Conservation (phyloP, 2,888 invertebrate genomes). For the Drosophila tripunctata region DNA sequence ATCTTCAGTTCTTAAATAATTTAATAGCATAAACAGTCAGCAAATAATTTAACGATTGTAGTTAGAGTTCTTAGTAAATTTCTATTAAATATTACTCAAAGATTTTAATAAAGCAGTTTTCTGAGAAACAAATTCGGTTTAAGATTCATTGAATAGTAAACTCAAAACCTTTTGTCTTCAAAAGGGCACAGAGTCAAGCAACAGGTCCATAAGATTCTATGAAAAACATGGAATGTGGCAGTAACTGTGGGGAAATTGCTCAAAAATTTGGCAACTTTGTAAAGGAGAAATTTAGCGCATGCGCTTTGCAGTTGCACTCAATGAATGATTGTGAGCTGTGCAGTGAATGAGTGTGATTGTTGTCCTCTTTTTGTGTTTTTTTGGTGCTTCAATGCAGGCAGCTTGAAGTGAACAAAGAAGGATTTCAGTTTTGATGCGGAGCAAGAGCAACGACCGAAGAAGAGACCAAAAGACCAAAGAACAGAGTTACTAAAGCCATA, state of each 20-base stretch:
- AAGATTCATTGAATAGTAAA: not conserved
- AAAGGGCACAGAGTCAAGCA: constrained; percentile 17
- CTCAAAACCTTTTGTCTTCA: not conserved
- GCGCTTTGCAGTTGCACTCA: constrained; percentile 33
- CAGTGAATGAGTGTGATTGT: constrained; percentile 8
- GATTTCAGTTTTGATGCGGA: constrained; percentile 20
- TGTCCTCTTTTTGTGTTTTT: constrained; percentile 5
- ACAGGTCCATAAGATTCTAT: constrained; percentile 38
- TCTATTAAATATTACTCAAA: too few relatives aligned
- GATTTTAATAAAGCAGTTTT: too few relatives aligned
- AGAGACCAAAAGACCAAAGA: constrained; percentile 7
- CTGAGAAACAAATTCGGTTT: too few relatives aligned
- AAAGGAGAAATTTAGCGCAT: constrained; percentile 26
- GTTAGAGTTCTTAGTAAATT: too few relatives aligned
- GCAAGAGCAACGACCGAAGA: constrained; percentile 43
- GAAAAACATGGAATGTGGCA: constrained; percentile 32
- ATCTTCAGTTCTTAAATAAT: too few relatives aligned
- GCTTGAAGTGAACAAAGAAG: constrained; percentile 17
- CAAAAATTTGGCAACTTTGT: not conserved
- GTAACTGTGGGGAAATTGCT: not conserved
- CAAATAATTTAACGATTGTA: too few relatives aligned
- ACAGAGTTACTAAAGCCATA: constrained; percentile 23
- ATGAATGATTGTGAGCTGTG: not conserved
- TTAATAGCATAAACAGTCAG: too few relatives aligned
- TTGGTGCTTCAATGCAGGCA: constrained; percentile 19